Conservation (phyloP, 2,888 invertebrate genomes). For the Sinelater perroti region DNA sequence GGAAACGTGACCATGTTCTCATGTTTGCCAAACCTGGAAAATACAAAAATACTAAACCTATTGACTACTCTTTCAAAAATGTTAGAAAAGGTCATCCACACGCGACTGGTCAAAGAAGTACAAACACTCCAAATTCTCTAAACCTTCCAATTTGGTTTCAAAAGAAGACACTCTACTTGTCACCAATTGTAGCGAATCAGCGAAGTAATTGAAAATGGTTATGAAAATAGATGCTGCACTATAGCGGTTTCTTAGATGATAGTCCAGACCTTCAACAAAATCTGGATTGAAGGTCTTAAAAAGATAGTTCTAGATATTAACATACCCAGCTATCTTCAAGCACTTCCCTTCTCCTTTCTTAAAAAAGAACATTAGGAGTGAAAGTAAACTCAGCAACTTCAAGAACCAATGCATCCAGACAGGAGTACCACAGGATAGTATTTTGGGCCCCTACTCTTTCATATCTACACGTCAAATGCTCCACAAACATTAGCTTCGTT, state of each 20-base stretch:
- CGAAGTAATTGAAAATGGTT: conserved; percentile 4
- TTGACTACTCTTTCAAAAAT: not conserved
- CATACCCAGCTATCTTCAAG: not conserved
- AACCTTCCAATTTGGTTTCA: conserved; percentile 19
- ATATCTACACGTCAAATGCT: too few species aligned
- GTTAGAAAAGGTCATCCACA: conserved; percentile 6
- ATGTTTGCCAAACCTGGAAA: conserved; percentile 1
- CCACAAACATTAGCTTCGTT: too few species aligned
- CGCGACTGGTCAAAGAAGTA: not conserved
- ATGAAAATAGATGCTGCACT: conserved; percentile 10
- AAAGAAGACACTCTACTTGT: conserved; percentile 4
- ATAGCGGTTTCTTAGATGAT: not conserved
- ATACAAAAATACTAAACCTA: not conserved
- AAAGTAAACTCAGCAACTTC: too few species aligned
- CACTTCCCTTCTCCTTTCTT: too few species aligned
- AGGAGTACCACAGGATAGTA: too few species aligned
- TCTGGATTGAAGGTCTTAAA: conserved; percentile 6
- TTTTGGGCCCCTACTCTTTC: too few species aligned
- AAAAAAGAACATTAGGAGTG: too few species aligned
- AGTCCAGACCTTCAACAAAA: not conserved
- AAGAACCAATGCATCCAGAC: too few species aligned
- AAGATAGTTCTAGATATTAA: not conserved
- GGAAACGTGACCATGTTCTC: too few species aligned
- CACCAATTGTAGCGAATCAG: conserved; percentile 4
- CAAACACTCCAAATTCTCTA: not conserved